Evolutionary conservation across 2,113 vertebrate genomes (phyloP).

Genomic region (Limanda limanda): DNA sequence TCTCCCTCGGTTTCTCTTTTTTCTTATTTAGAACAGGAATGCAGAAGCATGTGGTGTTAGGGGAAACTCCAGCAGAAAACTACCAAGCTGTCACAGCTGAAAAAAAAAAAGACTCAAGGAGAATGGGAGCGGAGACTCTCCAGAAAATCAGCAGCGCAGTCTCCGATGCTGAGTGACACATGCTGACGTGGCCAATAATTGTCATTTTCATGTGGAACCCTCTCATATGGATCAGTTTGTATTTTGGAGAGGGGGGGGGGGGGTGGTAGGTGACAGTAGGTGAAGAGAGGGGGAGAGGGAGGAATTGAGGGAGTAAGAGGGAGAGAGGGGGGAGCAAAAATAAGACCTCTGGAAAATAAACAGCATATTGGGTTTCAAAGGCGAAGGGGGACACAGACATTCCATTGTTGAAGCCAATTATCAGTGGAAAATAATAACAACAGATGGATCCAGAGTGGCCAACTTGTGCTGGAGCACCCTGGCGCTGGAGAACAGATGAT

Average conservation of each 20-base stretch:
- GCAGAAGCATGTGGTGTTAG: conserved; percentile 13
- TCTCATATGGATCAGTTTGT: conserved; percentile 76
- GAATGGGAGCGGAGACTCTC: conserved; percentile 66
- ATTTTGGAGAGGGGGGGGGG: neutral
- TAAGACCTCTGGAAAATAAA: conserved; percentile 88
- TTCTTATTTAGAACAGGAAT: conserved; percentile 46
- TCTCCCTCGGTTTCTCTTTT: neutral
- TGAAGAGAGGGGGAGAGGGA: conserved; percentile 22
- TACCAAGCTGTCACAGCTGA: conserved; percentile 60
- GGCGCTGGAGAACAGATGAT: conserved; percentile 95
- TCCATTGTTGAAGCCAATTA: conserved; percentile 99
- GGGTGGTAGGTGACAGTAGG: conserved; percentile 37
- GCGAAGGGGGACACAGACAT: conserved; percentile 93
- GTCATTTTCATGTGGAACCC: conserved; percentile 82
- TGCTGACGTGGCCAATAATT: conserved; percentile 84
- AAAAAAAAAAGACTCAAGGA: conserved; percentile 29
- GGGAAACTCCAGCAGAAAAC: conserved; percentile 66
- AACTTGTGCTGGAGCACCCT: conserved; percentile 91
- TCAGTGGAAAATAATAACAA: conserved; percentile 99
- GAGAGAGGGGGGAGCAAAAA: conserved; percentile 56
- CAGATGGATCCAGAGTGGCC: conserved; percentile 98
- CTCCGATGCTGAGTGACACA: conserved; percentile 81
- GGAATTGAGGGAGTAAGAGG: conserved; percentile 16
- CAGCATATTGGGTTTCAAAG: conserved; percentile 96
- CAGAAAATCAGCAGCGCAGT: conserved; percentile 74